Percentiles rank a stretch among this genome's conserved stretches.
Evolutionary conservation across 2,113 vertebrate genomes (phyloP).

Genomic region (Cyprinus carpio): DNA sequence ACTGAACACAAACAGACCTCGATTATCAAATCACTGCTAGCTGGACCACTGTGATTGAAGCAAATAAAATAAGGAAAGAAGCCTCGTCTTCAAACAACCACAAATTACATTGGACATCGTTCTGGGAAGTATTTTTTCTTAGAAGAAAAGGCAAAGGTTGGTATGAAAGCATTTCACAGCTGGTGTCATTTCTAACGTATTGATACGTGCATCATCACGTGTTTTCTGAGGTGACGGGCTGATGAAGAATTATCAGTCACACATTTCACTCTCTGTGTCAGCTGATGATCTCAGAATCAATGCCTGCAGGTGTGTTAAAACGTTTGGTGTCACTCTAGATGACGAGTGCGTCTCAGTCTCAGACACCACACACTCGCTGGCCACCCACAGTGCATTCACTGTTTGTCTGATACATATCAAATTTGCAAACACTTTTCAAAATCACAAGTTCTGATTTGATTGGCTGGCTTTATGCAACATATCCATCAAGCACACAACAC

Average conservation of each 20-base stretch:
- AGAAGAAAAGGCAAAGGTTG: background rate
- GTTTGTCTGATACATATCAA: background rate
- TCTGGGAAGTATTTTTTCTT: background rate
- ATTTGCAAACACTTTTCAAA: background rate
- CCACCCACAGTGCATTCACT: background rate
- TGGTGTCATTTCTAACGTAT: constrained; percentile 9
- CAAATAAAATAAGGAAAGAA: background rate
- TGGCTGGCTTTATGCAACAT: background rate
- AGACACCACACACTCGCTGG: background rate
- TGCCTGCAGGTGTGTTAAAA: background rate
- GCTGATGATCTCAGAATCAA: background rate
- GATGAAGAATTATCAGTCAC: background rate
- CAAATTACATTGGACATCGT: background rate
- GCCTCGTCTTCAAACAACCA: background rate
- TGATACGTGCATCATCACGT: background rate
- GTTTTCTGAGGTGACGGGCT: background rate
- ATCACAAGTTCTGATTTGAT: background rate
- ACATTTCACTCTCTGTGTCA: background rate
- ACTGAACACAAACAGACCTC: constrained; percentile 14
- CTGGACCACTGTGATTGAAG: constrained; percentile 27
- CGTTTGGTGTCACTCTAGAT: background rate
- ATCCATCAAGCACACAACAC: background rate
- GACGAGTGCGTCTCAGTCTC: background rate
- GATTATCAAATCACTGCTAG: constrained; percentile 15
- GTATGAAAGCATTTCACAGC: constrained; percentile 5